Conservation (phyloP, 2,113 vertebrate species). For the Xiphophorus couchianus region DNA sequence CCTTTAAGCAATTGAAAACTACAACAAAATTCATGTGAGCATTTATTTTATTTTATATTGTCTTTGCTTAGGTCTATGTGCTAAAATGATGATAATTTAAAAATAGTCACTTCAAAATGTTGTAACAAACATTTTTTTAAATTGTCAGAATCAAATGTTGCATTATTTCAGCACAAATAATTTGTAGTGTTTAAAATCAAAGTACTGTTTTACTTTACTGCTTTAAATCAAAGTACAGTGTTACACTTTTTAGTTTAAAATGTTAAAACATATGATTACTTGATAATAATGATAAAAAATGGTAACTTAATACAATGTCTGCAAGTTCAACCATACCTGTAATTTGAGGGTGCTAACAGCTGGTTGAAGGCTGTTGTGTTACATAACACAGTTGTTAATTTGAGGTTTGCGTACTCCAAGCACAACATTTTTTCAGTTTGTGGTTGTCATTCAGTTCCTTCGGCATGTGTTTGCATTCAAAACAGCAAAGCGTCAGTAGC, state of each 20-base stretch:
- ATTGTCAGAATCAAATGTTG: no score
- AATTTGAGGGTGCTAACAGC: not conserved
- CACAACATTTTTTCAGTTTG: constrained; percentile 4
- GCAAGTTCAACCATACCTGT: not conserved
- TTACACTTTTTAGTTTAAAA: no score
- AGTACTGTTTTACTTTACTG: not conserved
- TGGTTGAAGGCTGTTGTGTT: constrained; percentile 1
- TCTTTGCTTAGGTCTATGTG: no score
- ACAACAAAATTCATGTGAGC: no score
- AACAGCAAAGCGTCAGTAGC: not conserved
- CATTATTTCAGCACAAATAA: no score
- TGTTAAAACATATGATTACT: not conserved
- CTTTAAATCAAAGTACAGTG: not conserved
- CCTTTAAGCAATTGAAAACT: no score
- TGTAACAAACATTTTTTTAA: no score
- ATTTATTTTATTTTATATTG: no score
- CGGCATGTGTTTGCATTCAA: constrained; percentile 1
- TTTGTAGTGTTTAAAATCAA: not conserved
- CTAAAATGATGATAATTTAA: no score
- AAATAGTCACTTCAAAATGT: no score
- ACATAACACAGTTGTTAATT: not conserved
- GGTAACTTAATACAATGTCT: not conserved
- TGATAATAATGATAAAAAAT: not conserved
- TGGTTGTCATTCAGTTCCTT: not conserved
- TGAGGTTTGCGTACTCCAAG: not conserved